These are phyloP conservation scores for Adelognathus sp. DNA, from an alignment of 2,888 invertebrate genomes.

Conservation along the genomic window DNA sequence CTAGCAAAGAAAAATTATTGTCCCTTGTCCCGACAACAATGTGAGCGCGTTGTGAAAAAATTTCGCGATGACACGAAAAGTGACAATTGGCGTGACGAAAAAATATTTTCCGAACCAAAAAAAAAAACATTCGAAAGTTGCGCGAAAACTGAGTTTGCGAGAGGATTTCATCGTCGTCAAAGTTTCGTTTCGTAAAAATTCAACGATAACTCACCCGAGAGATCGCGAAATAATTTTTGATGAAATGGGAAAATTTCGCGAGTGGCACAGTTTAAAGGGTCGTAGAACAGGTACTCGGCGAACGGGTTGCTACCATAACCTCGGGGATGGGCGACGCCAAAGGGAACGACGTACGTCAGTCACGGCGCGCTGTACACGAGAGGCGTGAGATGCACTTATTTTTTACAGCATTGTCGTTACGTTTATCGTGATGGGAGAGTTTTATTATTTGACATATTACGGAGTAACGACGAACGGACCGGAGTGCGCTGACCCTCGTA, in stretches of 20 bases:
- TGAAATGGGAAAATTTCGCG: not conserved
- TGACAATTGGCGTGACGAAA: not conserved
- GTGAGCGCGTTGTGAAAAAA: not conserved
- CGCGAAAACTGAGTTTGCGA: too few relatives aligned
- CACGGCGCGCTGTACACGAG: not conserved
- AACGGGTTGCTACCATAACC: constrained; percentile 46
- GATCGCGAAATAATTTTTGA: not conserved
- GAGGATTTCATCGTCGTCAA: too few relatives aligned
- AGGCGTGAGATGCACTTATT: not conserved
- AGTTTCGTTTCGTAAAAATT: too few relatives aligned
- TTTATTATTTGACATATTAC: constrained; percentile 30
- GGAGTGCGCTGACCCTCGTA: constrained; percentile 41
- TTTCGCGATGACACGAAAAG: not conserved
- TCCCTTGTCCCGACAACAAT: not conserved
- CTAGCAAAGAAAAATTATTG: not conserved
- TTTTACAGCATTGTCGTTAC: constrained; percentile 2
- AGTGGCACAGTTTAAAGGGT: constrained; percentile 44
- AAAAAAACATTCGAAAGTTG: not conserved
- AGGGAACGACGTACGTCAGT: not conserved
- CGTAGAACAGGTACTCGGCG: constrained; percentile 16
- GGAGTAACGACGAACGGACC: constrained; percentile 25
- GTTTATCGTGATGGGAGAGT: constrained; percentile 11
- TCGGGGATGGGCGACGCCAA: constrained; percentile 8
- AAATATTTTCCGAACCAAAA: not conserved
- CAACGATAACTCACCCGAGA: constrained; percentile 19